These are phyloP conservation scores for Indri indri DNA, from an alignment of 2,113 vertebrate species.

Conservation along the genomic window DNA sequence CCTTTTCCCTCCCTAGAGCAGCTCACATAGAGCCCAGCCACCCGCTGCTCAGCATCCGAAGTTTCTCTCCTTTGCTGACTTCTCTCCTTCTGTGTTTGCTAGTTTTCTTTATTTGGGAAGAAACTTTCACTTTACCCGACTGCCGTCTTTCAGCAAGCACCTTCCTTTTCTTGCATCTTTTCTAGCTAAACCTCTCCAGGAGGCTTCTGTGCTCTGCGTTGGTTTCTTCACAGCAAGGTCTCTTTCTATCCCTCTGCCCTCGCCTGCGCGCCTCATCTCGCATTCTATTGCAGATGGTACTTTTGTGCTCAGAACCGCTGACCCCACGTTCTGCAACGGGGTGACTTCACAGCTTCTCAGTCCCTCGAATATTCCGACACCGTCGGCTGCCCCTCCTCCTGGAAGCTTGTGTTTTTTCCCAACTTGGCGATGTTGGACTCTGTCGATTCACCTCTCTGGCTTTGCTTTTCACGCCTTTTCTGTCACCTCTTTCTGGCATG, in stretches of 20 bases:
- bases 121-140: background rate
- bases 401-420: background rate
- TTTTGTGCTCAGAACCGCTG: background rate
- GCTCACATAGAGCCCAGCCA: background rate
- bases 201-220: accelerated
- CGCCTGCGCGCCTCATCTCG: background rate
- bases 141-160: background rate
- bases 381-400: background rate
- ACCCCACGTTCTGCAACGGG: background rate
- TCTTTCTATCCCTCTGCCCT: background rate
- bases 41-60: background rate
- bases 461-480: no score
- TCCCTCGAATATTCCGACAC: background rate
- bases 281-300: background rate
- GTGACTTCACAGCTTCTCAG: background rate
- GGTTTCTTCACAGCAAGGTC: background rate
- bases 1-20: no score
- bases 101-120: background rate
- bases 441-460: no score
- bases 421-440: no score
- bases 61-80: background rate
- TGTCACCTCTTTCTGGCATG: no score
- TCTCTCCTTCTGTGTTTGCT: background rate
- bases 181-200: background rate
- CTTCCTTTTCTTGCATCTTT: background rate